A percentile compares a stretch with the other conserved stretches of the same genome.
phyloP scores from a whole-genome alignment of 30 jellyfish, hydroid and myxozoan species.

The Hydractinia echinata region DNA sequence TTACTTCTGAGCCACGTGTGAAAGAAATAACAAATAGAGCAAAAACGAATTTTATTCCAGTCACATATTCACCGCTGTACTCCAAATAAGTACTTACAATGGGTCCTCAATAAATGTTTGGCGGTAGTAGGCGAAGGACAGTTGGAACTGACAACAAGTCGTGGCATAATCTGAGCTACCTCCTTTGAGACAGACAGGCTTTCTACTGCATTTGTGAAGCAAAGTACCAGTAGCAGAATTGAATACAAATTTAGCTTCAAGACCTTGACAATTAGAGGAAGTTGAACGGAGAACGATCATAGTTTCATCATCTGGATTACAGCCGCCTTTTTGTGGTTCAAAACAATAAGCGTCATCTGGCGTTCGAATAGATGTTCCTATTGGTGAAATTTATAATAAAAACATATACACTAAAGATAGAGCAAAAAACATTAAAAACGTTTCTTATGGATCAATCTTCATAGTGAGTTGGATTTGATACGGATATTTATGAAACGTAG shows the following conservation, averaged over 20 bases:
- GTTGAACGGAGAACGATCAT: neutral
- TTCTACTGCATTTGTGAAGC: neutral
- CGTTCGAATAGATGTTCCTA: neutral
- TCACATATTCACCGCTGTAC: too few relatives aligned
- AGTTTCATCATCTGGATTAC: neutral
- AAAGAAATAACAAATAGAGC: too few relatives aligned
- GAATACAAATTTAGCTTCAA: too few relatives aligned
- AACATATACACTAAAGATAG: too few relatives aligned
- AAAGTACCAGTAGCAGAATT: neutral
- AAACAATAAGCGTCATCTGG: neutral
- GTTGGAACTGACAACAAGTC: slow-evolving; percentile 31
- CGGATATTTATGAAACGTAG: neutral
- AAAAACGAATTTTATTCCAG: too few relatives aligned
- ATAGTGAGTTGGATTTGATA: neutral
- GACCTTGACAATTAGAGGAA: neutral
- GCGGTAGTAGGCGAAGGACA: slow-evolving; percentile 35
- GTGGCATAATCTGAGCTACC: slow-evolving; percentile 28
- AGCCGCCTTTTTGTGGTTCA: neutral
- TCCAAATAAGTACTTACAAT: neutral
- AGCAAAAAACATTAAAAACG: too few relatives aligned
- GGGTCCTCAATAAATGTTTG: slow-evolving; percentile 13
- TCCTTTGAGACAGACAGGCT: slow-evolving; percentile 28
- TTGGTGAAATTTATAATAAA: neutral
- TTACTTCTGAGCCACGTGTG: neutral
- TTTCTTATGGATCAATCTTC: too few relatives aligned